phyloP scores from a whole-genome alignment of 2,797 vertebrate species.

The Thunnus albacares region DNA sequence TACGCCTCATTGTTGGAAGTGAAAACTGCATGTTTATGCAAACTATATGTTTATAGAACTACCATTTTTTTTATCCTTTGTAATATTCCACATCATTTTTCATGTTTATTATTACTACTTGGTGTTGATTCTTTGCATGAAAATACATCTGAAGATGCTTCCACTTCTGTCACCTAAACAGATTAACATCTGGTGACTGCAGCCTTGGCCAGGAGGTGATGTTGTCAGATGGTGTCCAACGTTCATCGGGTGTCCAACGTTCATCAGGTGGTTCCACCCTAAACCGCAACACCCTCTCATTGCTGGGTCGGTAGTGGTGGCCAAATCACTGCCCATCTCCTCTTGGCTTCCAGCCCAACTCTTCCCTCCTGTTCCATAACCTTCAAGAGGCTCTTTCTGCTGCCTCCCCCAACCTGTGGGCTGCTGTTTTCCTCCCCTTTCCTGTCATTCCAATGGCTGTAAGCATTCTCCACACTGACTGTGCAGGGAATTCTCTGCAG shows the following conservation, averaged over 20 bases:
- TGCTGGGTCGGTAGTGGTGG: no score
- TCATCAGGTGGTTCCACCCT: background rate
- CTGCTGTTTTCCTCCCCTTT: background rate
- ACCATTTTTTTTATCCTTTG: background rate
- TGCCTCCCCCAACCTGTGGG: background rate
- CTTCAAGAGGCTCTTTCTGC: background rate
- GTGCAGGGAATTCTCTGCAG: constrained; percentile 2
- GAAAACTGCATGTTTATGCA: no score
- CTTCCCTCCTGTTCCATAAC: no score
- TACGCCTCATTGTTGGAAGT: background rate
- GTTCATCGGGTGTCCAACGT: background rate
- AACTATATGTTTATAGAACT: no score
- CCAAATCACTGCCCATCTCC: no score
- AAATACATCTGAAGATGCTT: no score
- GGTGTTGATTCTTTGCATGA: background rate
- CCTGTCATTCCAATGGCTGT: background rate
- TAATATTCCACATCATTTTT: background rate
- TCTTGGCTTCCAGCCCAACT: background rate
- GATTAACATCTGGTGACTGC: background rate
- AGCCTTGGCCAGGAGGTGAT: background rate
- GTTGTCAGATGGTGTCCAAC: background rate
- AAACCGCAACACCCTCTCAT: no score
- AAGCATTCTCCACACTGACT: background rate
- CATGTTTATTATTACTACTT: background rate
- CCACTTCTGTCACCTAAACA: no score